phyloP scores from a whole-genome alignment of 2,113 vertebrate genomes.

The Zingel zingel region DNA sequence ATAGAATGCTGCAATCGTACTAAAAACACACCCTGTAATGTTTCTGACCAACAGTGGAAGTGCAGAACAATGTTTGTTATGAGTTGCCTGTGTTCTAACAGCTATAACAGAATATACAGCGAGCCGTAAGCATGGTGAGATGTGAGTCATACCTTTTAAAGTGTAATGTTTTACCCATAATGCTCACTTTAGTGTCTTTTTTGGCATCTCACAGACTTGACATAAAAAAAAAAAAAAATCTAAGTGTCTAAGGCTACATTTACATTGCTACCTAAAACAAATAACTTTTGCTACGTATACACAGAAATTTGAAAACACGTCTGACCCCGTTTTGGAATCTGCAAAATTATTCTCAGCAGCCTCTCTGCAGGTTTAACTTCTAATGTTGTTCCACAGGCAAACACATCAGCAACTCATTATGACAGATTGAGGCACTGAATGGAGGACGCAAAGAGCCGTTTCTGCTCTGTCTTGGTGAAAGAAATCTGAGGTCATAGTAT shows the following conservation, averaged over 20 bases:
- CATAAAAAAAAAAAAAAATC: too few species aligned
- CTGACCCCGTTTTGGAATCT: too few species aligned
- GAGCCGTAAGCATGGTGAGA: background rate
- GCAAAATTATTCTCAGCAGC: background rate
- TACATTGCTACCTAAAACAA: too few species aligned
- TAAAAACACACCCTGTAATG: background rate
- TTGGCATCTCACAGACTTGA: background rate
- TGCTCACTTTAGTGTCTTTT: background rate
- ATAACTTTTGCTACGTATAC: too few species aligned
- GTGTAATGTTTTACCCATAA: background rate
- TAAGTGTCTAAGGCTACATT: too few species aligned
- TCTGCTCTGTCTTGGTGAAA: background rate
- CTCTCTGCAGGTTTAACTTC: background rate
- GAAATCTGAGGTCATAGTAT: too few species aligned
- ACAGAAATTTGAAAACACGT: too few species aligned
- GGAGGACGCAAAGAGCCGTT: background rate
- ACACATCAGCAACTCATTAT: background rate
- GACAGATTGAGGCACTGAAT: background rate
- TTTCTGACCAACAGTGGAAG: background rate
- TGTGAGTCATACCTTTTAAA: too few species aligned
- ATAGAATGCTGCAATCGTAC: background rate
- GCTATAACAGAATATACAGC: background rate
- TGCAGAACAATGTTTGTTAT: background rate
- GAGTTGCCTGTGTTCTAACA: background rate
- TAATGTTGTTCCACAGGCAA: background rate